Conservation (phyloP, 2,888 invertebrate species). For the Helobdella robusta region DNA sequence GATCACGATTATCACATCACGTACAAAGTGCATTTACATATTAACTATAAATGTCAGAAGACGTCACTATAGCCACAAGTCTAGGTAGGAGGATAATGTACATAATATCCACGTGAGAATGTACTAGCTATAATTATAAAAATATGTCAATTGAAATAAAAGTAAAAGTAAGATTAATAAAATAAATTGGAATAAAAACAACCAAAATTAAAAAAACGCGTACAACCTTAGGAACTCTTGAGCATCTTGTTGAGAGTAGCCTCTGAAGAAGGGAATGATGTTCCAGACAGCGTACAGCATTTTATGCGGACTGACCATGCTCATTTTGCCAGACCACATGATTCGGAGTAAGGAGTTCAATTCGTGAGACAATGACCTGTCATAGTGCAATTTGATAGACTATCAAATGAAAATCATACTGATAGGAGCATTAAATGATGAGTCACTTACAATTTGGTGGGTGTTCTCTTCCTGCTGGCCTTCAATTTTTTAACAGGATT, state of each 20-base stretch:
- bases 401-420: background rate
- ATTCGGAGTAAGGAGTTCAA: slow-evolving; percentile 45
- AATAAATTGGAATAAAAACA: too few relatives aligned
- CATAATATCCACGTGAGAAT: too few relatives aligned
- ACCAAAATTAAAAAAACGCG: background rate
- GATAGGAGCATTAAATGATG: background rate
- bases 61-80: too few relatives aligned
- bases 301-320: slow-evolving; percentile 47
- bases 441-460: slow-evolving; percentile 8
- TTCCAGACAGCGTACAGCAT: slow-evolving; percentile 47
- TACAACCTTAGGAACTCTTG: slow-evolving; percentile 48
- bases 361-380: slow-evolving; percentile 44
- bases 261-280: slow-evolving; percentile 46
- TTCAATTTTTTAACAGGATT: too few relatives aligned
- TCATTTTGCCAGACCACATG: slow-evolving; percentile 48
- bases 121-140: too few relatives aligned
- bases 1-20: too few relatives aligned
- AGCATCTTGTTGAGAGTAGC: slow-evolving; percentile 49
- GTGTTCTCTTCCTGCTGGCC: slow-evolving; percentile 15
- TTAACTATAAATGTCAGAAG: too few relatives aligned
- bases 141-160: too few relatives aligned
- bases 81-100: too few relatives aligned
- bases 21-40: too few relatives aligned
- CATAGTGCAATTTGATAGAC: background rate
- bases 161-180: too few relatives aligned